Conservation (phyloP, 2,888 invertebrate species). For the Torymus auratus region DNA sequence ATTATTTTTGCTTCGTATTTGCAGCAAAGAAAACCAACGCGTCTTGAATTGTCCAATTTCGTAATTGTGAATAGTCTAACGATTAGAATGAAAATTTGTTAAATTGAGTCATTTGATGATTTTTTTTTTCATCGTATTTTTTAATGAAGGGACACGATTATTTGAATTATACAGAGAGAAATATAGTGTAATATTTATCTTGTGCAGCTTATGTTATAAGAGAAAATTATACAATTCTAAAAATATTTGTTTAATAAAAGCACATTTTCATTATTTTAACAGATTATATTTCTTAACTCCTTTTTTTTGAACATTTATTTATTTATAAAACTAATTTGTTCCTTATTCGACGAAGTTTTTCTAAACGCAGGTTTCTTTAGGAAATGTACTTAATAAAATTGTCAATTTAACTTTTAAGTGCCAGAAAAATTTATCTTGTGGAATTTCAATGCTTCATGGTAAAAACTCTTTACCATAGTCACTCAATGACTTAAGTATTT, state of each 20-base stretch:
- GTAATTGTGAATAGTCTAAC: slow-evolving; percentile 33
- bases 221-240: slow-evolving; percentile 24
- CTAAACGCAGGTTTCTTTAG: too few species aligned
- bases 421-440: too few species aligned
- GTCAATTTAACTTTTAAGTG: too few species aligned
- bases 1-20: slow-evolving; percentile 30
- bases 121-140: slow-evolving; percentile 22
- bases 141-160: slow-evolving; percentile 13
- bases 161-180: slow-evolving; percentile 9
- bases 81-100: slow-evolving; percentile 24
- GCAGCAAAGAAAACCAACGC: slow-evolving; percentile 12
- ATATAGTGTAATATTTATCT: slow-evolving; percentile 28
- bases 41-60: slow-evolving; percentile 23
- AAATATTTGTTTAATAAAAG: slow-evolving; percentile 39
- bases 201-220: slow-evolving; percentile 31
- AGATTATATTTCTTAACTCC: background rate
- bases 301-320: too few species aligned
- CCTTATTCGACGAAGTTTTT: too few species aligned
- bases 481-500: too few species aligned
- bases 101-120: slow-evolving; percentile 10
- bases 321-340: too few species aligned
- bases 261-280: slow-evolving; percentile 41
- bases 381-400: too few species aligned
- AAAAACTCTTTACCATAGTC: too few species aligned
- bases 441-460: too few species aligned